Evolutionary conservation across 92 coral and sea anemone genomes (phyloP).

Genomic region (Phenganax stokvisi): DNA sequence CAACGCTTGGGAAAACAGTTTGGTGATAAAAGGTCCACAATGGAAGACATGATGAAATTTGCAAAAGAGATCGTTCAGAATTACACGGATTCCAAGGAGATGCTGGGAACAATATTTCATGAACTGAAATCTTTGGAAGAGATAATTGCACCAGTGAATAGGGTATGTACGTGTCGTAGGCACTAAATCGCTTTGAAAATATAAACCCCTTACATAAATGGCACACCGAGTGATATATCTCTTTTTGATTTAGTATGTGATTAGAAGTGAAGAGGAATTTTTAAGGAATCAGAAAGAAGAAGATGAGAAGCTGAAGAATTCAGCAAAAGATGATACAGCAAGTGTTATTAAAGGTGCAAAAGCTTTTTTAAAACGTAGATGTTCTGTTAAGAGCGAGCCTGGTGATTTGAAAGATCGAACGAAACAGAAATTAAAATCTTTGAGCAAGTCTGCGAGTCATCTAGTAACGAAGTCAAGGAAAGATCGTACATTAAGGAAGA

Average conservation of each 20-base stretch:
- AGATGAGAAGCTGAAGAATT: background rate
- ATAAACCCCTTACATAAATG: no score
- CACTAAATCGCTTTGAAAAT: no score
- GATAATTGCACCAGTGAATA: conserved; percentile 1
- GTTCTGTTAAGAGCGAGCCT: conserved; percentile 16
- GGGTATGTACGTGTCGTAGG: background rate
- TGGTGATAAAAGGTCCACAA: conserved; percentile 19
- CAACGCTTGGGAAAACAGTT: conserved; percentile 22
- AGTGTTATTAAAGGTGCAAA: background rate
- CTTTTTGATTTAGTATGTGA: no score
- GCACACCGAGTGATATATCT: background rate
- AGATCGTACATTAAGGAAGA: background rate
- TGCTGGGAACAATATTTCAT: conserved; percentile 3
- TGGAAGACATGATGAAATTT: conserved; percentile 26
- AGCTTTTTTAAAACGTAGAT: background rate
- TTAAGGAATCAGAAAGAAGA: background rate
- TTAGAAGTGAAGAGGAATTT: no score
- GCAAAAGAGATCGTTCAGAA: conserved; percentile 7
- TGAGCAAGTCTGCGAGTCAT: conserved; percentile 2
- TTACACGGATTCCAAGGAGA: conserved; percentile 15
- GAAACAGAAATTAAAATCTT: background rate
- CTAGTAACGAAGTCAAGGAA: background rate
- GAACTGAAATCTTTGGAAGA: conserved; percentile 15
- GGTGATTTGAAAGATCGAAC: background rate
- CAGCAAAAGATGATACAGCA: background rate